A percentile compares a stretch with the other conserved stretches of the same genome.
phyloP scores from a whole-genome alignment of 1,140 invertebrate species.

The Caenorhabditis elegans region DNA sequence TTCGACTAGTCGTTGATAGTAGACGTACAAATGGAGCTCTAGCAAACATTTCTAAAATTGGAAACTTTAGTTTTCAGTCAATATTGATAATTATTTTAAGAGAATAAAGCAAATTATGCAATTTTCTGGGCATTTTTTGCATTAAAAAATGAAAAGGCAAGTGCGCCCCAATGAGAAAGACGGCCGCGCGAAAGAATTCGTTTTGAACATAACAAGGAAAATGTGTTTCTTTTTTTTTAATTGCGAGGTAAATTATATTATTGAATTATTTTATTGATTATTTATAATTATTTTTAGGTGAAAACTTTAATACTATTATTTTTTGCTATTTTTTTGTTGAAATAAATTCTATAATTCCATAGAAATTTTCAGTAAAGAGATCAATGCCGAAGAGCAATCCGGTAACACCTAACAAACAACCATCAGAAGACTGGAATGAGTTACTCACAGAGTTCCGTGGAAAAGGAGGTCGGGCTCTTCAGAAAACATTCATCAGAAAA shows the following conservation, averaged over 20 bases:
- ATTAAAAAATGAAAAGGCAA: neutral
- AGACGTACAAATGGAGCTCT: neutral
- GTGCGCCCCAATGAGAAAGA: neutral
- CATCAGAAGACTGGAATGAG: neutral
- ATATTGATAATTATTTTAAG: too few species aligned
- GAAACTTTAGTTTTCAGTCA: neutral
- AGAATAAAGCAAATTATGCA: neutral
- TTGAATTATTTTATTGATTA: neutral
- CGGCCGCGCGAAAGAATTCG: neutral
- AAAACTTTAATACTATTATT: too few species aligned
- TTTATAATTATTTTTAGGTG: too few species aligned
- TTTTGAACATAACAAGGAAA: neutral
- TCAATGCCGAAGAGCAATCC: neutral
- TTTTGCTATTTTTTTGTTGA: too few species aligned
- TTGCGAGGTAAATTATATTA: too few species aligned
- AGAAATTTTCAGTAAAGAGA: neutral
- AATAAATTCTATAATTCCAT: too few species aligned
- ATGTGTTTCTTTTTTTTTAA: too few species aligned
- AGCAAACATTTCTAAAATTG: neutral
- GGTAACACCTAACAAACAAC: neutral
- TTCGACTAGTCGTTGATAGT: neutral
- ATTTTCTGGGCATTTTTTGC: neutral
- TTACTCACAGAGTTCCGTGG: neutral
- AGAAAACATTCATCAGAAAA: conserved; percentile 3
- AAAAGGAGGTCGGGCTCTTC: neutral